phyloP scores from a whole-genome alignment of 1,140 invertebrate genomes.

The Macrocentrus cingulum region DNA sequence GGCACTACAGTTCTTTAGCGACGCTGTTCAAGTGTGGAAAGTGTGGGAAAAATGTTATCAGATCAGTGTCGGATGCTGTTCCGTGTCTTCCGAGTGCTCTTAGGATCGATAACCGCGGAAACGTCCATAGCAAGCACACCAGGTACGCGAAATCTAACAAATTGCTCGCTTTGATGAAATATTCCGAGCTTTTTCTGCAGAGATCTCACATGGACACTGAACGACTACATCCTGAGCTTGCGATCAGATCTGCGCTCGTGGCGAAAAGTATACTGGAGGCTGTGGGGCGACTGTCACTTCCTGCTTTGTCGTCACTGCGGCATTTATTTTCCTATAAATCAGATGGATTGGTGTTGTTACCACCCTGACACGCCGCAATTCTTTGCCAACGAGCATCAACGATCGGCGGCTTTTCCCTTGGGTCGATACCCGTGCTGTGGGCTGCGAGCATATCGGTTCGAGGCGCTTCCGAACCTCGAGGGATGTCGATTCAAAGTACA shows the following conservation, averaged over 20 bases:
- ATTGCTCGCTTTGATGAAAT: constrained; percentile 12
- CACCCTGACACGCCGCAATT: constrained; percentile 77
- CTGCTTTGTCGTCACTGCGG: constrained; percentile 75
- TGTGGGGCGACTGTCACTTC: constrained; percentile 88
- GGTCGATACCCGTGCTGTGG: constrained; percentile 85
- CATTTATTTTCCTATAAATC: constrained; percentile 73
- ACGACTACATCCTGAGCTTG: constrained; percentile 75
- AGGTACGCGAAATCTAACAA: constrained; percentile 50
- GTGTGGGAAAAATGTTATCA: constrained; percentile 64
- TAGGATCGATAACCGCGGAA: constrained; percentile 69
- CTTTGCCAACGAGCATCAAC: constrained; percentile 69
- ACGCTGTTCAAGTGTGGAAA: constrained; percentile 72
- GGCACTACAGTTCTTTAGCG: constrained; percentile 77
- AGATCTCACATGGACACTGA: constrained; percentile 80
- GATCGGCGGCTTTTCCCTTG: constrained; percentile 64
- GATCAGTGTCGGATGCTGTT: constrained; percentile 67
- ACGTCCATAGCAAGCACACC: constrained; percentile 68
- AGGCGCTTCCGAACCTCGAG: constrained; percentile 62
- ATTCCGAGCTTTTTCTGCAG: constrained; percentile 50
- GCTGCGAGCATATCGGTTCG: constrained; percentile 77
- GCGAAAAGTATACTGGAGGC: constrained; percentile 88
- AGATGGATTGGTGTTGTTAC: constrained; percentile 78
- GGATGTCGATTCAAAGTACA: constrained; percentile 52
- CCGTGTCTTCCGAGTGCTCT: constrained; percentile 70
- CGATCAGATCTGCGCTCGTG: constrained; percentile 79